Evolutionary conservation across 2,888 invertebrate species (phyloP).

Genomic region (Eumacrocentrus americanus): DNA sequence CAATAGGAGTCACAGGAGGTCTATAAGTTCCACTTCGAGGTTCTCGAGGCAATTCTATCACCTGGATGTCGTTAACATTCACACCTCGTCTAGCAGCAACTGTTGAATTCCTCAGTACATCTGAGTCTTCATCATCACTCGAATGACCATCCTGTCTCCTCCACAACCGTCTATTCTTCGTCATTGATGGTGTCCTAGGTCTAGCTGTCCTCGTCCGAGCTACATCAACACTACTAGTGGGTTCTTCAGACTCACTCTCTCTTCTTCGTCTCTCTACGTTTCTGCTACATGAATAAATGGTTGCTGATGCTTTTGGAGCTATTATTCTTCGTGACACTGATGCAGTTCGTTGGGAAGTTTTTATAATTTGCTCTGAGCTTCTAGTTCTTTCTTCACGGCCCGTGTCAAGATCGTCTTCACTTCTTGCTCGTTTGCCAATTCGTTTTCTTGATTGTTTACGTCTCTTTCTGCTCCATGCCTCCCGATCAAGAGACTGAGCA

Average conservation of each 20-base stretch:
- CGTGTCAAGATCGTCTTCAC: conserved; percentile 50
- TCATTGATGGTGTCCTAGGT: conserved; percentile 47
- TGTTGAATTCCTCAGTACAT: conserved; percentile 34
- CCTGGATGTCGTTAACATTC: conserved; percentile 26
- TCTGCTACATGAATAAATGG: background rate
- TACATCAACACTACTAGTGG: conserved; percentile 28
- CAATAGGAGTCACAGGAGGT: conserved; percentile 25
- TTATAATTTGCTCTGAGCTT: conserved; percentile 33
- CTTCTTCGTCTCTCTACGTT: background rate
- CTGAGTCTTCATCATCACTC: conserved; percentile 62
- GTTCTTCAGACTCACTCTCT: conserved; percentile 35
- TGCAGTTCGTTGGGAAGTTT: conserved; percentile 30
- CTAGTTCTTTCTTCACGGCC: conserved; percentile 46
- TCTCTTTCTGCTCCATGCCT: conserved; percentile 20
- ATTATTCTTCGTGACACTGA: conserved; percentile 20
- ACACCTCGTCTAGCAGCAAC: conserved; percentile 24
- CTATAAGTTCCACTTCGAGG: conserved; percentile 48
- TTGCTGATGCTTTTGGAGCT: background rate
- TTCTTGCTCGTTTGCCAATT: conserved; percentile 39
- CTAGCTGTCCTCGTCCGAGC: conserved; percentile 37
- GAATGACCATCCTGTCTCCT: conserved; percentile 57
- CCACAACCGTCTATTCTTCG: conserved; percentile 60
- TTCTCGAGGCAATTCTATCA: conserved; percentile 48
- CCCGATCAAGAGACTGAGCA: conserved; percentile 16
- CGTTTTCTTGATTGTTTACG: conserved; percentile 13